Conservation (phyloP, 2,888 invertebrate genomes). For the Agrilus mali region DNA sequence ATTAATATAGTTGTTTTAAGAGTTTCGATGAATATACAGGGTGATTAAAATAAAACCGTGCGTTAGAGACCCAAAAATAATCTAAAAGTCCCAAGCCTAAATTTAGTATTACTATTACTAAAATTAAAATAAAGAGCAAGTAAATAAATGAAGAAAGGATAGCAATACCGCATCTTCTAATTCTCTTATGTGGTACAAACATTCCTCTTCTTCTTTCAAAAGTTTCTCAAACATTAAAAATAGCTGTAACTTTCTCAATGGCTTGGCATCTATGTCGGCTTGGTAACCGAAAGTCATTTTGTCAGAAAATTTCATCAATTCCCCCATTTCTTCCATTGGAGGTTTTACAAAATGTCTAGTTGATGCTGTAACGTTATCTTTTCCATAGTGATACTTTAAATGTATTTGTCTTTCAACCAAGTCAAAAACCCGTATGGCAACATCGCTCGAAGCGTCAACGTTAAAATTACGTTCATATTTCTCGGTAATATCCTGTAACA, state of each 20-base stretch:
- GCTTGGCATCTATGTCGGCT: slow-evolving; percentile 47
- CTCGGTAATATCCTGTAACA: slow-evolving; percentile 43
- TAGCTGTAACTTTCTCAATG: slow-evolving; percentile 48
- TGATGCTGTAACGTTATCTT: slow-evolving; percentile 46
- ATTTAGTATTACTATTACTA: background rate
- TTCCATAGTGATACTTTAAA: slow-evolving; percentile 50
- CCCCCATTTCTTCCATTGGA: slow-evolving; percentile 55
- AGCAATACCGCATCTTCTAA: slow-evolving; percentile 31
- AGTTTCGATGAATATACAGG: too few relatives aligned
- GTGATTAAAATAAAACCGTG: too few relatives aligned
- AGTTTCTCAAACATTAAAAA: slow-evolving; percentile 50
- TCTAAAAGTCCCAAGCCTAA: background rate
- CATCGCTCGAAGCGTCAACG: slow-evolving; percentile 45
- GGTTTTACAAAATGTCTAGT: slow-evolving; percentile 57
- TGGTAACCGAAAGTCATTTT: slow-evolving; percentile 53
- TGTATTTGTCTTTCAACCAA: slow-evolving; percentile 47
- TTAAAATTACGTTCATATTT: slow-evolving; percentile 45
- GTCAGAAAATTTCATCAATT: slow-evolving; percentile 49
- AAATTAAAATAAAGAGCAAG: background rate
- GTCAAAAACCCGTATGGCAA: slow-evolving; percentile 52
- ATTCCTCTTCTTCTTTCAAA: slow-evolving; percentile 46
- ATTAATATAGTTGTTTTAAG: background rate
- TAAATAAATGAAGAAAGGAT: background rate
- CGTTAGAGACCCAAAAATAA: too few relatives aligned
- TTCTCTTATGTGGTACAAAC: slow-evolving; percentile 41